Conservation (phyloP, 1,140 invertebrate species). For the Oncopeltus fasciatus region DNA sequence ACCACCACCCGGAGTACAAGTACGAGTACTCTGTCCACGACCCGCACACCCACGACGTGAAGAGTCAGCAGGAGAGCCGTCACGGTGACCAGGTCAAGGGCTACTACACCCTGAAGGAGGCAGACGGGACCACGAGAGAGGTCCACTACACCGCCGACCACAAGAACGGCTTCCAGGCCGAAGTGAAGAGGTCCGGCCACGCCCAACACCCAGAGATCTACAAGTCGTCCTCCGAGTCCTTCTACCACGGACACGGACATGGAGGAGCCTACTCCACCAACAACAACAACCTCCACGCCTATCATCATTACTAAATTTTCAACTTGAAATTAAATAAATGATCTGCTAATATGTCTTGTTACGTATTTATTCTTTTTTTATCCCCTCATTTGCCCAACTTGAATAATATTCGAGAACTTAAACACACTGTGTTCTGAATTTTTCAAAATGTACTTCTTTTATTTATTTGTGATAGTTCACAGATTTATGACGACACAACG, state of each 20-base stretch:
- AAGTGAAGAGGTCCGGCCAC: constrained; percentile 27
- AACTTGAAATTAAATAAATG: constrained; percentile 38
- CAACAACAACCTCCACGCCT: not conserved
- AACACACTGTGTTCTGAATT: no score
- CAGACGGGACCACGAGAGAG: constrained; percentile 30
- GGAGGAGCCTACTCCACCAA: not conserved
- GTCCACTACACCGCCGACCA: constrained; percentile 55
- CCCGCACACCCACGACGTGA: constrained; percentile 35
- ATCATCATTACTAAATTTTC: constrained; percentile 26
- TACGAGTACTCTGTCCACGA: constrained; percentile 41
- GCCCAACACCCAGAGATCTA: not conserved
- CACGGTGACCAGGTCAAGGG: constrained; percentile 2
- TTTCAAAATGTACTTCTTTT: no score
- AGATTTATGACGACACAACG: no score
- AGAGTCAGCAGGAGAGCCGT: constrained; percentile 32
- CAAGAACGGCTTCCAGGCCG: constrained; percentile 43
- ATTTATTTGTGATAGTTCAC: no score
- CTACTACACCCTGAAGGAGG: constrained; percentile 10
- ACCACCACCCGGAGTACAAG: constrained; percentile 30
- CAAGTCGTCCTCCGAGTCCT: not conserved
- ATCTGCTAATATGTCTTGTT: no score
- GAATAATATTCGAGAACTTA: no score
- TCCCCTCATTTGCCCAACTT: no score
- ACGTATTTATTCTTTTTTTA: no score
- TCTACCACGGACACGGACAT: not conserved